phyloP scores from a whole-genome alignment of 2,113 vertebrate species.

The Machaerirhynchus nigripectus region DNA sequence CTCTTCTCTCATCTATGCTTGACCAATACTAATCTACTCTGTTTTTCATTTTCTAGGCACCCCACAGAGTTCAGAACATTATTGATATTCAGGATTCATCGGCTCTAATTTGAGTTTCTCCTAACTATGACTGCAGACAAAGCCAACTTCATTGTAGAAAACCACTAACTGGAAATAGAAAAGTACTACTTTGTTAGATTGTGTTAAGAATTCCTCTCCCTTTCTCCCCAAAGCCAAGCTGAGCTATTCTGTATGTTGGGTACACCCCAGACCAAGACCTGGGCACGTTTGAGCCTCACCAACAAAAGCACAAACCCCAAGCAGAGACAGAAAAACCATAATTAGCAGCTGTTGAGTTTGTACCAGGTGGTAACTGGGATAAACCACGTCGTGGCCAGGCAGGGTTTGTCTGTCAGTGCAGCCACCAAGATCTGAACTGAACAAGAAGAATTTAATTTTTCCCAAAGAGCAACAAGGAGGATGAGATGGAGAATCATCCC shows the following conservation, averaged over 20 bases:
- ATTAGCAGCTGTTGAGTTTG: background rate
- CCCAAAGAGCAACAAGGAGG: background rate
- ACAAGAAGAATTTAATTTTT: background rate
- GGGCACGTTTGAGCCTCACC: background rate
- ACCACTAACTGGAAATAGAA: background rate
- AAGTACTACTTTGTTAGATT: background rate
- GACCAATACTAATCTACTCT: background rate
- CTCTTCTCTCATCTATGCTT: background rate
- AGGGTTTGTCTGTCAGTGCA: background rate
- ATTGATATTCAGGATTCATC: slow-evolving; percentile 22
- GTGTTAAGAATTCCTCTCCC: background rate
- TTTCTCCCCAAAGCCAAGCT: background rate
- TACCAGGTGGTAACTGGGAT: background rate
- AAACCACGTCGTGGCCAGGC: background rate
- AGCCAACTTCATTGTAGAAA: background rate
- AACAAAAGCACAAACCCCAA: background rate
- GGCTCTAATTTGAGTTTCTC: slow-evolving; percentile 2
- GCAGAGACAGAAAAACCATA: background rate
- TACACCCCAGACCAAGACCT: background rate
- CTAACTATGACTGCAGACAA: background rate
- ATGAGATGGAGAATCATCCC: background rate
- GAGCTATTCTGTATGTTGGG: background rate
- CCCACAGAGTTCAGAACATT: background rate
- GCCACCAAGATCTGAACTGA: background rate
- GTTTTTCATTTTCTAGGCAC: background rate